phyloP scores from a whole-genome alignment of 2,888 invertebrate species.

The Microdon myrmicae region DNA sequence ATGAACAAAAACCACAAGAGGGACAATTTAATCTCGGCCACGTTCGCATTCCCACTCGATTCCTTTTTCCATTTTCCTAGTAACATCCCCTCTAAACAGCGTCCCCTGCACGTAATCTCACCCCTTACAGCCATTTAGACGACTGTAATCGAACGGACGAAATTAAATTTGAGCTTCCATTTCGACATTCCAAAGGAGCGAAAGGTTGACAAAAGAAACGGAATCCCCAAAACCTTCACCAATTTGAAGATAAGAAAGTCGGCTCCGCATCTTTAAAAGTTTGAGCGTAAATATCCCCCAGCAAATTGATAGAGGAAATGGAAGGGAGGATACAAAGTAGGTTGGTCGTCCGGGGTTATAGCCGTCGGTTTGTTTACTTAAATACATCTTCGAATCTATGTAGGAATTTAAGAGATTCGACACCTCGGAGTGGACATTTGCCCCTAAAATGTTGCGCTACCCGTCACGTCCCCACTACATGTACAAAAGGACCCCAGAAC shows the following conservation, averaged over 20 bases:
- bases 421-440: slow-evolving; percentile 41
- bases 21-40: slow-evolving; percentile 3
- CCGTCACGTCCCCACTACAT: slow-evolving; percentile 1
- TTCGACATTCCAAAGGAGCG: slow-evolving; percentile 19
- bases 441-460: background rate
- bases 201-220: slow-evolving; percentile 2
- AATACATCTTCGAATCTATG: slow-evolving; percentile 41
- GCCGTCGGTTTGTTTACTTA: slow-evolving; percentile 36
- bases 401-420: slow-evolving; percentile 41
- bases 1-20: slow-evolving; percentile 18
- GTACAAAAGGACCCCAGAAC: background rate
- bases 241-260: slow-evolving; percentile 27
- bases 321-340: too few relatives aligned
- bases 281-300: too few relatives aligned
- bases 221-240: background rate
- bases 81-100: too few relatives aligned
- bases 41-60: background rate
- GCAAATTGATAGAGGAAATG: too few relatives aligned
- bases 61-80: background rate
- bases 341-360: too few relatives aligned
- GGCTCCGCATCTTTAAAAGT: too few relatives aligned
- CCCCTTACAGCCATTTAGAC: slow-evolving; percentile 43
- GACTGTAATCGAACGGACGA: slow-evolving; percentile 33
- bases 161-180: slow-evolving; percentile 42
- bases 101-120: too few relatives aligned